Evolutionary conservation across 2,113 vertebrate species (phyloP).

Genomic region (Heterotis niloticus): DNA sequence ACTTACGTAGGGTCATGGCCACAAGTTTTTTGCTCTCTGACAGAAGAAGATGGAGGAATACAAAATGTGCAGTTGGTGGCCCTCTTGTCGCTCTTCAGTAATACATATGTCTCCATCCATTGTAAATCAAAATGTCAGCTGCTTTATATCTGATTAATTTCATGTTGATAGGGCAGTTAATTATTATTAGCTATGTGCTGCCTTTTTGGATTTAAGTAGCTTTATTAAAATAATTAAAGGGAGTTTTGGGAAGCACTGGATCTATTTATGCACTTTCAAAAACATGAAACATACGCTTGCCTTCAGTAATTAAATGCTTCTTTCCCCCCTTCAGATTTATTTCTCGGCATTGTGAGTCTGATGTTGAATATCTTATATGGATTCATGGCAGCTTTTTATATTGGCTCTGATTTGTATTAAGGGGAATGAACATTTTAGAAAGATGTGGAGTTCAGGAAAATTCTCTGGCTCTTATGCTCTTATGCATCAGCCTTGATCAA

Average conservation of each 20-base stretch:
- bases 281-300: background rate
- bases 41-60: background rate
- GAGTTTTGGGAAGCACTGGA: constrained; percentile 2
- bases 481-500: too few species aligned
- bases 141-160: background rate
- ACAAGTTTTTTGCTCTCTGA: background rate
- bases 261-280: background rate
- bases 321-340: constrained; percentile 11
- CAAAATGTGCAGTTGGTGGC: background rate
- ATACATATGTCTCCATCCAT: background rate
- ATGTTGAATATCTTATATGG: background rate
- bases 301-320: background rate
- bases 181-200: background rate
- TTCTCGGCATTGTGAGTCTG: background rate
- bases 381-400: background rate
- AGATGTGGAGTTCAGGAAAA: too few species aligned
- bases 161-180: constrained; percentile 3
- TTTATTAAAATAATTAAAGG: constrained; percentile 19
- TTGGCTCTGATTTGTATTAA: background rate
- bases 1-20: too few species aligned
- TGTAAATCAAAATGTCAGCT: background rate
- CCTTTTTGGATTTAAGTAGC: background rate
- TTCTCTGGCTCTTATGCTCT: too few species aligned
- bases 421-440: background rate
- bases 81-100: background rate